phyloP scores from a whole-genome alignment of 2,113 vertebrate species.

The Sceloporus undulatus region DNA sequence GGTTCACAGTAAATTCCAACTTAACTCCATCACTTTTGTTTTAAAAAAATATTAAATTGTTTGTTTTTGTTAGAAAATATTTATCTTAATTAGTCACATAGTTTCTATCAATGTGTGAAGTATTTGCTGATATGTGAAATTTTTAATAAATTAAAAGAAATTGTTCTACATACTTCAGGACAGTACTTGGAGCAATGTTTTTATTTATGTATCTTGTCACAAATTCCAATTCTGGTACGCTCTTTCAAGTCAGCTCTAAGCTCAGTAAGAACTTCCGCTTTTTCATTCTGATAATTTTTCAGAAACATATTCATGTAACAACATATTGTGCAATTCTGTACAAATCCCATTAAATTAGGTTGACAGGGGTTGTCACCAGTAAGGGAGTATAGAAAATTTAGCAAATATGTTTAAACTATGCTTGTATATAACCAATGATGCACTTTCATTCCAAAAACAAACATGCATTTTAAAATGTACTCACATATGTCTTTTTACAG shows the following conservation, averaged over 20 bases:
- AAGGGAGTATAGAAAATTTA: neutral
- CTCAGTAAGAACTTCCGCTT: neutral
- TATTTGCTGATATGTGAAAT: no score
- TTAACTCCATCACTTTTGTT: no score
- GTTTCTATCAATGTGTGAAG: no score
- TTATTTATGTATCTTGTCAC: neutral
- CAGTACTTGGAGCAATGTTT: neutral
- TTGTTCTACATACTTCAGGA: accelerated
- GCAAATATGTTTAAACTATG: neutral
- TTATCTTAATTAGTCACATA: no score
- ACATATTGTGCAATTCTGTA: neutral
- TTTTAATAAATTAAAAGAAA: neutral
- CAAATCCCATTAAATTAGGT: neutral
- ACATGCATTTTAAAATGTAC: slow-evolving; percentile 48
- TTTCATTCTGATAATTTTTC: neutral
- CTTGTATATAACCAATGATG: slow-evolving; percentile 2
- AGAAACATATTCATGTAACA: neutral
- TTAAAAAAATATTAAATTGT: no score
- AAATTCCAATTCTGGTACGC: neutral
- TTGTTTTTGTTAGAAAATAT: no score
- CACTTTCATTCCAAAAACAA: neutral
- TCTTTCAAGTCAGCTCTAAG: no score
- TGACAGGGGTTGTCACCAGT: neutral
- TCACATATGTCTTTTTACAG: slow-evolving; percentile 73
- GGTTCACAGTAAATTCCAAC: no score